Percentiles rank a stretch among this genome's conserved stretches.
Conservation (phyloP, 2,113 vertebrate genomes). For the Rhinogobius similis region DNA sequence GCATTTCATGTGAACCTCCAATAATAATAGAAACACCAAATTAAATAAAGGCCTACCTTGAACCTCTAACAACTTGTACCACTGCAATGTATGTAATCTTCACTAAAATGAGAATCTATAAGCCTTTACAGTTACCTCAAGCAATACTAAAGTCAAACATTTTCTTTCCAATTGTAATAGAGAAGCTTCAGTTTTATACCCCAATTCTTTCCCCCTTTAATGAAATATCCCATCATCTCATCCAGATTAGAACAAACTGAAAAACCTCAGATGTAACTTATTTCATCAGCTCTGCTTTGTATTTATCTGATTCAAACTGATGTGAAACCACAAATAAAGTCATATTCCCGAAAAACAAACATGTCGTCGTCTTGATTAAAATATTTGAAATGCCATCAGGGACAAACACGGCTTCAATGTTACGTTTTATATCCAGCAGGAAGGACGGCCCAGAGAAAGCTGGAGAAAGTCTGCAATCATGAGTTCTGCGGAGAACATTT, state of each 20-base stretch:
- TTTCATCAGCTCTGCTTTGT: not conserved
- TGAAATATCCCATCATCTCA: not conserved
- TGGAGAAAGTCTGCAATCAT: constrained; percentile 63
- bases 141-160: too few species aligned
- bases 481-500: constrained; percentile 73
- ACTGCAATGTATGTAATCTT: too few species aligned
- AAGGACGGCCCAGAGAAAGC: constrained; percentile 12
- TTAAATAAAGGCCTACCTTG: not conserved
- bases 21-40: not conserved
- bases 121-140: too few species aligned
- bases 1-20: not conserved
- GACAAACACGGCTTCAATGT: constrained; percentile 6
- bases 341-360: constrained; percentile 21
- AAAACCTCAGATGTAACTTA: not conserved
- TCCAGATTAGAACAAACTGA: not conserved
- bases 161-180: too few species aligned
- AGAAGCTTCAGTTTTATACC: not conserved
- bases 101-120: too few species aligned
- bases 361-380: constrained; percentile 23
- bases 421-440: not conserved
- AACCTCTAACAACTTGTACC: too few species aligned
- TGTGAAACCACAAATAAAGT: constrained; percentile 49
- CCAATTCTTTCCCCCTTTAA: too few species aligned
- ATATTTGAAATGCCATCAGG: constrained; percentile 6
- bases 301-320: constrained; percentile 12